These are phyloP conservation scores for Autographa pulchrina DNA, from an alignment of 2,888 invertebrate genomes.

Conservation along the genomic window DNA sequence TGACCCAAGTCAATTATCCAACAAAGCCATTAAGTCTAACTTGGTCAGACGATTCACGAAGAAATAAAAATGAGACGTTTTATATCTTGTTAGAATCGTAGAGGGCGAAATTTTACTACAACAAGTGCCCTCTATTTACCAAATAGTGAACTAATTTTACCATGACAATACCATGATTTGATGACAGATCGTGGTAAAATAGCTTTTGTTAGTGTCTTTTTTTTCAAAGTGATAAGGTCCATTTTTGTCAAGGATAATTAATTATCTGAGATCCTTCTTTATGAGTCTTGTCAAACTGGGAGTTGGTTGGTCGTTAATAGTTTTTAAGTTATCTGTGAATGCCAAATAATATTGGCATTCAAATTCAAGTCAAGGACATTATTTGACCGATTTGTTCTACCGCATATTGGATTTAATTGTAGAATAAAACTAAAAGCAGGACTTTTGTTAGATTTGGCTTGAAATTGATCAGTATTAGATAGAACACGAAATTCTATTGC, in stretches of 20 bases:
- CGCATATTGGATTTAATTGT: neutral
- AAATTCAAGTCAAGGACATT: conserved; percentile 32
- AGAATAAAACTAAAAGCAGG: neutral
- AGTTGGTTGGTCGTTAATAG: neutral
- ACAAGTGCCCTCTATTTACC: too few species aligned
- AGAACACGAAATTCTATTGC: neutral
- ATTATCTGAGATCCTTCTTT: too few species aligned
- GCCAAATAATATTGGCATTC: conserved; percentile 7
- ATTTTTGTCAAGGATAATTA: neutral
- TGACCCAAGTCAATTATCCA: too few species aligned
- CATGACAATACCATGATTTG: too few species aligned
- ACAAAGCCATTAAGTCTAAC: too few species aligned
- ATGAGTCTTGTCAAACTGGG: neutral
- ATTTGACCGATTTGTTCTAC: conserved; percentile 16
- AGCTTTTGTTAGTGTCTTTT: neutral
- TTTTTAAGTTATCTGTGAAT: neutral
- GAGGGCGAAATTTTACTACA: too few species aligned
- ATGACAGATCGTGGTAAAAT: neutral
- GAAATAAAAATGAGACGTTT: too few species aligned
- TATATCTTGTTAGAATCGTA: too few species aligned
- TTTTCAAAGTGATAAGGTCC: neutral
- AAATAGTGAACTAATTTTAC: too few species aligned
- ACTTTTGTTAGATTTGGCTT: too few species aligned
- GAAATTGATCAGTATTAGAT: neutral
- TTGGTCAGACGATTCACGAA: too few species aligned